Percentiles rank a stretch among this genome's conserved stretches.
Conservation (phyloP, 2,888 invertebrate species). For the Sinentomon sp. region DNA sequence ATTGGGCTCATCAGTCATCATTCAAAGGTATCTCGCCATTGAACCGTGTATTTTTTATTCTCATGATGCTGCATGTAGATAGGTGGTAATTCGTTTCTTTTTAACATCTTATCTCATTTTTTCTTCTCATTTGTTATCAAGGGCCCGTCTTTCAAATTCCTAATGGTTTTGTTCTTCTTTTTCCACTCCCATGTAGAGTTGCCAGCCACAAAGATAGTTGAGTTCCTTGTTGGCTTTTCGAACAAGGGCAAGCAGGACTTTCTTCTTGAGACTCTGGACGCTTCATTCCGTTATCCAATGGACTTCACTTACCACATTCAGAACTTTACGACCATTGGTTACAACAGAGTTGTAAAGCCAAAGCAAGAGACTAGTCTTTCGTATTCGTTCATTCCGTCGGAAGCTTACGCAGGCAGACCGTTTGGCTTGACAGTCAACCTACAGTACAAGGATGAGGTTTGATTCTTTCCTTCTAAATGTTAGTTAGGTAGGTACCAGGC, state of each 20-base stretch:
- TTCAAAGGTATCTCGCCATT: no score
- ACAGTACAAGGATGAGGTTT: constrained; percentile 54
- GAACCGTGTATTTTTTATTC: no score
- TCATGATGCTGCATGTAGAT: no score
- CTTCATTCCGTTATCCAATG: constrained; percentile 95
- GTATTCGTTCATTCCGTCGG: constrained; percentile 81
- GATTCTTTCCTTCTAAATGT: constrained; percentile 2
- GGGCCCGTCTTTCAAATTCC: no score
- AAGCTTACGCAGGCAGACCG: constrained; percentile 86
- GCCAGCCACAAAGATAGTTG: constrained; percentile 70
- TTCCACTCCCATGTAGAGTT: no score
- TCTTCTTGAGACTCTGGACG: constrained; percentile 71
- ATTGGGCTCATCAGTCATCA: no score
- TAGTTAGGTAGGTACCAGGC: no score
- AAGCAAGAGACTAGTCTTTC: constrained; percentile 78
- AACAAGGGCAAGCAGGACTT: constrained; percentile 84
- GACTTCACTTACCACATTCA: constrained; percentile 95
- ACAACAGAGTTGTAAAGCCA: constrained; percentile 63
- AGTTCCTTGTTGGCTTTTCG: constrained; percentile 81
- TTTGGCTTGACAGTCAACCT: constrained; percentile 83
- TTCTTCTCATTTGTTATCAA: no score
- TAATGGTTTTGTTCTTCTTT: no score
- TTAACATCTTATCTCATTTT: no score
- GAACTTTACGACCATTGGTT: constrained; percentile 78
- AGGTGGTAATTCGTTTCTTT: no score